These are phyloP conservation scores for Venusia cambrica DNA, from an alignment of 2,888 invertebrate species.

Conservation along the genomic window DNA sequence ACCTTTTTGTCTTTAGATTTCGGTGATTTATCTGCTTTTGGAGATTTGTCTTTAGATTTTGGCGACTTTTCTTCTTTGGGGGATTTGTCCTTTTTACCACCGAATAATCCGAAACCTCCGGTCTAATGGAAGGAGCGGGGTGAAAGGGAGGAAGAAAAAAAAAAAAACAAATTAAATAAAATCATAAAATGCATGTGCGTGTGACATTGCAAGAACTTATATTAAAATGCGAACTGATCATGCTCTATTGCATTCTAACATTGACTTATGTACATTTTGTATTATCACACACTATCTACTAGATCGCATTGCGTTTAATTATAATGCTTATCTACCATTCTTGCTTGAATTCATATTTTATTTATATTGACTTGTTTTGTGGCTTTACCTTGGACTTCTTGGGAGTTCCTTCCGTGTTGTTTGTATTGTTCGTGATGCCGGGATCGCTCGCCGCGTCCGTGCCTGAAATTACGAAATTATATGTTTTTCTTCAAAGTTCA, in stretches of 20 bases:
- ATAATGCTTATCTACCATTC: constrained; percentile 53
- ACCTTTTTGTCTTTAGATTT: constrained; percentile 74
- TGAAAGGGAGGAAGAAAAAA: constrained; percentile 61
- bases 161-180: constrained; percentile 61
- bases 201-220: constrained; percentile 35
- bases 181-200: constrained; percentile 43
- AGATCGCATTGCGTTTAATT: constrained; percentile 31
- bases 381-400: constrained; percentile 70
- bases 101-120: constrained; percentile 70
- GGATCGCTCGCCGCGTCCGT: constrained; percentile 76
- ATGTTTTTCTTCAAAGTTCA: constrained; percentile 4
- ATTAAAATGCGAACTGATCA: constrained; percentile 52
- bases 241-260: constrained; percentile 55
- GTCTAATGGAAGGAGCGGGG: constrained; percentile 46
- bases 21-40: constrained; percentile 64
- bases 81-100: constrained; percentile 64
- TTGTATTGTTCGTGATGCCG: constrained; percentile 69
- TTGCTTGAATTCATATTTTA: constrained; percentile 26
- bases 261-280: constrained; percentile 58
- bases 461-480: constrained; percentile 46
- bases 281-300: constrained; percentile 55
- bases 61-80: constrained; percentile 60
- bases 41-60: constrained; percentile 54
- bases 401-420: constrained; percentile 72
- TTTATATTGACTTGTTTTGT: not conserved